These are phyloP conservation scores for Leptocoma aspasia DNA, from an alignment of 2,113 vertebrate genomes.

Conservation along the genomic window DNA sequence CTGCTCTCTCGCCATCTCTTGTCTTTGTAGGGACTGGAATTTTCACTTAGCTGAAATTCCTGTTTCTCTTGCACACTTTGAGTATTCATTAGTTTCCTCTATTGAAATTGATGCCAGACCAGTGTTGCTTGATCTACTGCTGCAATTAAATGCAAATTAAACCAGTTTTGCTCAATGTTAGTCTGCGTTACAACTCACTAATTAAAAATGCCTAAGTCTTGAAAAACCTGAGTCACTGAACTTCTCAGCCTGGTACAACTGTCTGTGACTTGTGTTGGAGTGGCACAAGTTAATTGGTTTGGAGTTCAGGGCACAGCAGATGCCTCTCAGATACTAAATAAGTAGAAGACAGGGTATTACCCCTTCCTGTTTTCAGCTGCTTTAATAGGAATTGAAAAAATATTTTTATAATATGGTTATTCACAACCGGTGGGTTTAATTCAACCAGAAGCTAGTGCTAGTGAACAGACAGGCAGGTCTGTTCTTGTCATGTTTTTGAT, in stretches of 20 bases:
- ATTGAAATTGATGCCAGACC: slow-evolving; percentile 47
- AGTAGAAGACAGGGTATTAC: not conserved
- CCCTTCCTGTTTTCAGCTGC: not conserved
- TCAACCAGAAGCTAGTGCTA: not conserved
- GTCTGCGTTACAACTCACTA: slow-evolving; percentile 1
- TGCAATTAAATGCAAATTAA: slow-evolving; percentile 60
- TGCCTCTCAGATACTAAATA: not conserved
- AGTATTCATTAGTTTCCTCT: slow-evolving; percentile 41
- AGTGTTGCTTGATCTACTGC: slow-evolving; percentile 53
- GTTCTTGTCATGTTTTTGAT: not conserved
- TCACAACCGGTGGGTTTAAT: not conserved
- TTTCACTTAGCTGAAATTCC: slow-evolving; percentile 54
- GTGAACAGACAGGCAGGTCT: not conserved
- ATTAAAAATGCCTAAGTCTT: slow-evolving; percentile 25
- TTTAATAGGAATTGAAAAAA: not conserved
- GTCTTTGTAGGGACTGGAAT: slow-evolving; percentile 2
- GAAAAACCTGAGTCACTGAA: slow-evolving; percentile 52
- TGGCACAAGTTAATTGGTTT: not conserved
- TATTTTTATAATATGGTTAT: rapidly evolving
- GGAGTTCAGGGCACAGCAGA: not conserved
- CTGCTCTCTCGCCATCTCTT: not conserved
- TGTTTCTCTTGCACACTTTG: slow-evolving; percentile 35
- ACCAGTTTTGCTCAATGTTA: slow-evolving; percentile 34
- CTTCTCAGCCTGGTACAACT: not conserved
- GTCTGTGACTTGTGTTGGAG: not conserved